Percentiles rank a stretch among this genome's conserved stretches.
Conservation (phyloP, 2,113 vertebrate species). For the Pelusios castaneus region DNA sequence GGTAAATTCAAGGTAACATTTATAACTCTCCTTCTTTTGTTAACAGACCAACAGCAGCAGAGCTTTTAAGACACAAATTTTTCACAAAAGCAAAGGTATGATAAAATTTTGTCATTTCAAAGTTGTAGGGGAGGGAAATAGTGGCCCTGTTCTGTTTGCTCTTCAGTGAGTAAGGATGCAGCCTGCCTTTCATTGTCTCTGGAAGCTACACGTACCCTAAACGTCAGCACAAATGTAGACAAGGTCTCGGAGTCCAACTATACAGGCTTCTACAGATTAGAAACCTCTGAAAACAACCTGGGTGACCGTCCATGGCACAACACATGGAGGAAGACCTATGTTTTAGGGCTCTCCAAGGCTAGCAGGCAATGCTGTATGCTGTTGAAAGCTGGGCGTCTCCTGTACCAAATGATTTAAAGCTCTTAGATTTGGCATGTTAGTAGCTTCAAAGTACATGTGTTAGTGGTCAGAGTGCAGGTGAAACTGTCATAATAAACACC, state of each 20-base stretch:
- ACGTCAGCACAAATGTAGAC: neutral
- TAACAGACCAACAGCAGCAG: constrained; percentile 92
- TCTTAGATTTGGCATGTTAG: neutral
- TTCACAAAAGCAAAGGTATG: constrained; percentile 97
- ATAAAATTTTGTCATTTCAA: neutral
- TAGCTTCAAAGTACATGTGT: neutral
- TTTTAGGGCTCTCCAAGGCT: neutral
- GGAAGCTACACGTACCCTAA: neutral
- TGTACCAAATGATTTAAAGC: neutral
- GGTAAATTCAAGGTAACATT: constrained; percentile 40
- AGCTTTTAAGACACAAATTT: constrained; percentile 95
- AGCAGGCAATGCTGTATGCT: neutral
- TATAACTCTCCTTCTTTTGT: constrained; percentile 48
- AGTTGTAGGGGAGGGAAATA: neutral
- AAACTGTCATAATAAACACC: neutral
- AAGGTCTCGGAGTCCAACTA: neutral
- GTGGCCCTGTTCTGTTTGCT: neutral
- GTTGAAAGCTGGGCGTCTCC: neutral
- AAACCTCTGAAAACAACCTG: neutral
- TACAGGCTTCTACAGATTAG: neutral
- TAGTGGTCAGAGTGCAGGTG: neutral
- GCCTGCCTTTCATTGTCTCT: neutral
- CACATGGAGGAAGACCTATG: neutral
- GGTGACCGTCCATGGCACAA: no score
- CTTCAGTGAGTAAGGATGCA: neutral